phyloP scores from a whole-genome alignment of 2,113 vertebrate species.

The Argyrosomus japonicus region DNA sequence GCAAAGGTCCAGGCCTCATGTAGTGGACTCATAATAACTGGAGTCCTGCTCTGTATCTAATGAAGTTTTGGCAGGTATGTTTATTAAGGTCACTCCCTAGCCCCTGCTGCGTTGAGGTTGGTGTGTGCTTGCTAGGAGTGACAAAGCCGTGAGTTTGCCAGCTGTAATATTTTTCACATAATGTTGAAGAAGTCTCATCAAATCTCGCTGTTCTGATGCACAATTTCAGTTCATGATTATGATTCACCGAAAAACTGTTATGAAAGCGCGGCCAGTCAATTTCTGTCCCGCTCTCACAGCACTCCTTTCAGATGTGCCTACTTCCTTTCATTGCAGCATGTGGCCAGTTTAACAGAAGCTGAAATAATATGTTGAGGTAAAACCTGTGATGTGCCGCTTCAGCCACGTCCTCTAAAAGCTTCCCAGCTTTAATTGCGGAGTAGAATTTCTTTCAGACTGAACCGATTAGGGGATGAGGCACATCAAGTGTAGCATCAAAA shows the following conservation, averaged over 20 bases:
- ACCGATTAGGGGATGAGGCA: neutral
- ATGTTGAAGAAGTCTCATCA: neutral
- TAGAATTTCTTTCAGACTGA: neutral
- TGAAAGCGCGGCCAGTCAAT: neutral
- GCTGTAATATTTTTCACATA: neutral
- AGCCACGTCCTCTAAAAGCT: constrained; percentile 3
- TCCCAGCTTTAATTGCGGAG: neutral
- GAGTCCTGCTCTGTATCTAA: neutral
- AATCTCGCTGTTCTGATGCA: neutral
- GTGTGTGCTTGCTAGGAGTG: neutral
- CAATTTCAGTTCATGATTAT: neutral
- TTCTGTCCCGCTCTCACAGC: constrained; percentile 17
- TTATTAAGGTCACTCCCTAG: neutral
- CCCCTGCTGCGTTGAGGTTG: neutral
- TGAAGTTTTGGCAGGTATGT: neutral
- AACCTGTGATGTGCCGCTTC: constrained; percentile 28
- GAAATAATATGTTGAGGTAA: constrained; percentile 19
- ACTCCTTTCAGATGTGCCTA: constrained; percentile 6
- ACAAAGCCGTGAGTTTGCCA: neutral
- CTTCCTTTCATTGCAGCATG: constrained; percentile 29
- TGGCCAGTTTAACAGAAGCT: constrained; percentile 13
- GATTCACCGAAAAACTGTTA: neutral
- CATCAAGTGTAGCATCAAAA: neutral
- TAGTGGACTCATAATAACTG: neutral
- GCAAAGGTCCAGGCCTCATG: neutral